phyloP scores from a whole-genome alignment of 2,113 vertebrate genomes.

The Dasyornis broadbenti region DNA sequence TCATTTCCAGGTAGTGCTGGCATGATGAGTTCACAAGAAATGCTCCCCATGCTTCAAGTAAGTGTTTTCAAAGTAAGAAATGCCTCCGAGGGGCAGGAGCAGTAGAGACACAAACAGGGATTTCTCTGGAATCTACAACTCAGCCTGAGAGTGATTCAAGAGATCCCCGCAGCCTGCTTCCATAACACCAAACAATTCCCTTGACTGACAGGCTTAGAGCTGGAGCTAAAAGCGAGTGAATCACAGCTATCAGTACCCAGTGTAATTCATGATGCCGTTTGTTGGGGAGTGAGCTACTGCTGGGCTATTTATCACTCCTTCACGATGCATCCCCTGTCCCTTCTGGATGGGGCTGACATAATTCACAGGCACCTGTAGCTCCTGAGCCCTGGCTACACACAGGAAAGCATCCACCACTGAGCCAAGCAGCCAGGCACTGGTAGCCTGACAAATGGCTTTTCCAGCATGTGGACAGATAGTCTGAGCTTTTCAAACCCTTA shows the following conservation, averaged over 20 bases:
- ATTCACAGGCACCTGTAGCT: constrained; percentile 32
- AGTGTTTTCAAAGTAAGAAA: not conserved
- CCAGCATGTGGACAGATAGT: not conserved
- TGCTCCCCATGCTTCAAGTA: accelerated
- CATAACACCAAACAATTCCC: not conserved
- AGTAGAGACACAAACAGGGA: not conserved
- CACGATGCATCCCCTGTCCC: not conserved
- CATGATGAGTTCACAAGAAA: not conserved
- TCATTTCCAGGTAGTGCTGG: not conserved
- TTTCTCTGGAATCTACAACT: not conserved
- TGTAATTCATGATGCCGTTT: not conserved
- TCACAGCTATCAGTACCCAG: not conserved
- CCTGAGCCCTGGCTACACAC: not conserved
- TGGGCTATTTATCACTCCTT: not conserved
- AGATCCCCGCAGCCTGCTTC: not conserved
- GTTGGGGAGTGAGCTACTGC: not conserved
- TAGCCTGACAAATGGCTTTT: constrained; percentile 21
- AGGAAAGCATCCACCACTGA: not conserved
- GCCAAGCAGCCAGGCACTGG: not conserved
- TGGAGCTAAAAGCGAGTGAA: not conserved
- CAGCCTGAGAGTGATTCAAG: not conserved
- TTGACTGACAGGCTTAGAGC: not conserved
- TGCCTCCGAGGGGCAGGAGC: not conserved
- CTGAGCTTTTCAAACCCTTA: not conserved
- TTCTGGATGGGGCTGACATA: not conserved